phyloP scores from a whole-genome alignment of 2,113 vertebrate species.

The Hippocampus guttulatus region DNA sequence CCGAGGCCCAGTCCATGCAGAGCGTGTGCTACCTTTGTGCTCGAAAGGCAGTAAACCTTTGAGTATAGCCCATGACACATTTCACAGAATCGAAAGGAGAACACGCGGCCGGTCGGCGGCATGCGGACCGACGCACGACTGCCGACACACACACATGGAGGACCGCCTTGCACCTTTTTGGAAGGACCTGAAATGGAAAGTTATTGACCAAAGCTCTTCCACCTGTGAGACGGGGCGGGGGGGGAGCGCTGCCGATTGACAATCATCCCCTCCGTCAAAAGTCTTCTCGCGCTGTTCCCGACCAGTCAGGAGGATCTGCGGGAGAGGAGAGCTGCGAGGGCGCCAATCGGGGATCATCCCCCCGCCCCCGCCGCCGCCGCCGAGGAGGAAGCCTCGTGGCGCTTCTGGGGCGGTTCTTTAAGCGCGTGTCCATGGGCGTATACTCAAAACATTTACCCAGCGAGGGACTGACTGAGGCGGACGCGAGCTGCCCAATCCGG shows the following conservation, averaged over 20 bases:
- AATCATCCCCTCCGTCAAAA: not conserved
- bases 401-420: constrained; percentile 37
- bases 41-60: constrained; percentile 94
- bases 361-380: not conserved
- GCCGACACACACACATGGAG: not conserved
- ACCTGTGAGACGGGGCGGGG: not conserved
- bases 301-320: not conserved
- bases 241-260: not conserved
- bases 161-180: constrained; percentile 29
- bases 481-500: constrained; percentile 68
- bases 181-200: constrained; percentile 3
- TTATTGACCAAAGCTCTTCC: not conserved
- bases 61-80: constrained; percentile 95
- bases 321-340: not conserved
- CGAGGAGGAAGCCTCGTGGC: constrained; percentile 15
- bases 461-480: constrained; percentile 67
- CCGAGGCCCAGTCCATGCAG: constrained; percentile 82
- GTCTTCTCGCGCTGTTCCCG: not conserved
- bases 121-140: constrained; percentile 4
- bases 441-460: constrained; percentile 97
- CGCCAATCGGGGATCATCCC: not conserved
- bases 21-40: constrained; percentile 73
- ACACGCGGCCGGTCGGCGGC: constrained; percentile 67
- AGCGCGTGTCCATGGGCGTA: constrained; percentile 81
- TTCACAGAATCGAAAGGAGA: constrained; percentile 77